Conservation (phyloP, 1,140 invertebrate species). For the Littorina saxatilis region DNA sequence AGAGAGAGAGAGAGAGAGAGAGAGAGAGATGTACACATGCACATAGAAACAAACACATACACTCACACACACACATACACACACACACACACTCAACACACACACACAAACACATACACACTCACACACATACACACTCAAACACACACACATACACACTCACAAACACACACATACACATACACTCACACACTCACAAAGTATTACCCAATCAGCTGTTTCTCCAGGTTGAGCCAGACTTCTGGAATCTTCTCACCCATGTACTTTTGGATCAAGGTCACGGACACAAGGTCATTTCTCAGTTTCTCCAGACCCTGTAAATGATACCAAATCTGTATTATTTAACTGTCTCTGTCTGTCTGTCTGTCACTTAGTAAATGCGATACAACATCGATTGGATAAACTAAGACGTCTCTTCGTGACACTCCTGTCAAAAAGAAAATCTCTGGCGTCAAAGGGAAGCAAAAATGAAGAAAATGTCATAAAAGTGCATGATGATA, state of each 20-base stretch:
- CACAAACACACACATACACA: neutral
- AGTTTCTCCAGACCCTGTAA: conserved; percentile 62
- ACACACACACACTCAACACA: neutral
- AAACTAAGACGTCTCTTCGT: too few species aligned
- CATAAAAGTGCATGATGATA: too few species aligned
- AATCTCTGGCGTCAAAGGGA: neutral
- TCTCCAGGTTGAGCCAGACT: conserved; percentile 71
- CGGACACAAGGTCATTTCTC: conserved; percentile 50
- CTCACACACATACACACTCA: neutral
- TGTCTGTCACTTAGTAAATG: neutral
- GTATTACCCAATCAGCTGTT: conserved; percentile 45
- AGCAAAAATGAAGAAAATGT: too few species aligned
- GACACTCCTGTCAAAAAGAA: neutral
- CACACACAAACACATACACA: neutral
- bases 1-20: neutral
- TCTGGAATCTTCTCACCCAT: conserved; percentile 74
- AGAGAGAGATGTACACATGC: neutral
- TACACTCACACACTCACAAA: too few species aligned
- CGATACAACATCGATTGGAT: neutral
- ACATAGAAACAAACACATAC: neutral
- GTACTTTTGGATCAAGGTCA: conserved; percentile 66
- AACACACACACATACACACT: neutral
- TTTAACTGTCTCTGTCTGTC: neutral
- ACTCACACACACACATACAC: neutral
- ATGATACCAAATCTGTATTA: neutral